Evolutionary conservation across 2,113 vertebrate genomes (phyloP).

Genomic region (Anguilla rostrata): DNA sequence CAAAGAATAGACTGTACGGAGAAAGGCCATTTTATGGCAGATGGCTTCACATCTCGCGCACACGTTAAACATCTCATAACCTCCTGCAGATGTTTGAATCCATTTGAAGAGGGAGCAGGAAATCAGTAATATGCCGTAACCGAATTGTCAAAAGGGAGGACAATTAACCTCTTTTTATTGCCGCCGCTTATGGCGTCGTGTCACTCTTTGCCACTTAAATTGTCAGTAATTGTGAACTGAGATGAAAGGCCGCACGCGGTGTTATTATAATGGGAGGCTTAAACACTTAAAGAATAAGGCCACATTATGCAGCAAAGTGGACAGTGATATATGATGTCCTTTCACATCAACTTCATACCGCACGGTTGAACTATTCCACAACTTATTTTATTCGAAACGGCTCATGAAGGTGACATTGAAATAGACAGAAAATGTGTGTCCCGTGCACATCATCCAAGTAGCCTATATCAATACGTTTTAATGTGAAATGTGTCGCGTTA

Average conservation of each 20-base stretch:
- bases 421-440: background rate
- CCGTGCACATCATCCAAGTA: background rate
- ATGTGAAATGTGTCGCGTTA: no score
- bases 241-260: background rate
- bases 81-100: slow-evolving; percentile 1
- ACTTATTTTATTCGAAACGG: background rate
- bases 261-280: background rate
- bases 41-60: background rate
- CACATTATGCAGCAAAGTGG: background rate
- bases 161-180: slow-evolving; percentile 4
- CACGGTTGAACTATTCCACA: background rate
- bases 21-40: background rate
- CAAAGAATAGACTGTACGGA: background rate
- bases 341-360: background rate
- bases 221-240: background rate
- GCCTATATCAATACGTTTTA: no score
- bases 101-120: background rate
- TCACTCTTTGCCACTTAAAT: background rate
- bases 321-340: background rate
- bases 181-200: background rate
- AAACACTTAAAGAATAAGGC: background rate
- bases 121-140: slow-evolving; percentile 15
- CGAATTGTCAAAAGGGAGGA: slow-evolving; percentile 2
- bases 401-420: background rate
- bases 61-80: background rate